Evolutionary conservation across 2,113 vertebrate genomes (phyloP).

Genomic region (Cisticola juncidis): DNA sequence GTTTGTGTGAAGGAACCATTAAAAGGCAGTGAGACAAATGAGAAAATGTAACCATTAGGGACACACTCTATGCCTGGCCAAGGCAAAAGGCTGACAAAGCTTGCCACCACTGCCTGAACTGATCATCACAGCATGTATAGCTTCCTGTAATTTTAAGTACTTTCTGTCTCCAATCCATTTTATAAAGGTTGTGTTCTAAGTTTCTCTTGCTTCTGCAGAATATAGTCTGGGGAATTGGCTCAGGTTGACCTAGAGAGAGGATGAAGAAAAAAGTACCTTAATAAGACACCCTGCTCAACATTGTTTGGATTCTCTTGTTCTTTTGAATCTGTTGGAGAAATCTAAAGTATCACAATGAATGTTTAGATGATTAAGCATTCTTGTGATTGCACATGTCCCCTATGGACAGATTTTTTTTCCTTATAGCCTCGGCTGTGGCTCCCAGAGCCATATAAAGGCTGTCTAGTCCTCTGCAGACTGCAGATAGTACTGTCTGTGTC

Average conservation of each 20-base stretch:
- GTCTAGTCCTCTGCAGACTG: not conserved
- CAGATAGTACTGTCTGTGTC: not conserved
- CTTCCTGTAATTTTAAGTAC: not conserved
- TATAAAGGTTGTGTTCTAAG: not conserved
- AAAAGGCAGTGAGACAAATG: not conserved
- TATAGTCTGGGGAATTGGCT: not conserved
- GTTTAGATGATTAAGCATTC: not conserved
- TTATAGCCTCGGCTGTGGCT: not conserved
- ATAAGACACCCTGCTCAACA: not conserved
- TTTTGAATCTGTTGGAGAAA: not conserved
- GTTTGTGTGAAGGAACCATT: not conserved
- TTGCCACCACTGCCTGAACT: not conserved
- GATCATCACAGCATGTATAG: not conserved
- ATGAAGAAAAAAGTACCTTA: not conserved
- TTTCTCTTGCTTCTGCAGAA: not conserved
- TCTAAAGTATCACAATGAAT: not conserved
- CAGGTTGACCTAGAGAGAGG: not conserved
- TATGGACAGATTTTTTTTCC: not conserved
- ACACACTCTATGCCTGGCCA: not conserved
- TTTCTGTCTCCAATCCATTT: not conserved
- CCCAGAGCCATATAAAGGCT: not conserved
- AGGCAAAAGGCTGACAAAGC: not conserved
- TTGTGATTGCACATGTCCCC: not conserved
- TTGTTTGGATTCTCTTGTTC: not conserved
- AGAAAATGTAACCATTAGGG: not conserved